A percentile compares a stretch with the other conserved stretches of the same genome.
Evolutionary conservation across 2,113 vertebrate genomes (phyloP).

Genomic region (Bufo gargarizans): DNA sequence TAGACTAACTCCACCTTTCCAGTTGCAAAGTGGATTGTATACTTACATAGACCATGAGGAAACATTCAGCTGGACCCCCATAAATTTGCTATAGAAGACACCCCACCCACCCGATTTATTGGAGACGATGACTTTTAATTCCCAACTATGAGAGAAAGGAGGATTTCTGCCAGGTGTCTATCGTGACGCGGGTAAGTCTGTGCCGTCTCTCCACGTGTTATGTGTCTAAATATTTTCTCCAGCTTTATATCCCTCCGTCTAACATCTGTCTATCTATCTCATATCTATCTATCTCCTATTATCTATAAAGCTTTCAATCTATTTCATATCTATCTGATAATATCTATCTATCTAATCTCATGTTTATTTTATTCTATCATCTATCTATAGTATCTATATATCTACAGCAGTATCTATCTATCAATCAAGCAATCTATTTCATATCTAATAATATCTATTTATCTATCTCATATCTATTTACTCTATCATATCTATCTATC

Average conservation of each 20-base stretch:
- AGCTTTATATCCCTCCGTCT: neutral
- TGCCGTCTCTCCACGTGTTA: neutral
- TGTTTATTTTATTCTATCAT: neutral
- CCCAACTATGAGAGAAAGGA: neutral
- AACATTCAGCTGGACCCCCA: neutral
- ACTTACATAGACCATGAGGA: conserved; percentile 8
- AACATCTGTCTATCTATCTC: neutral
- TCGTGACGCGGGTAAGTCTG: conserved; percentile 29
- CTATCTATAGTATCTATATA: neutral
- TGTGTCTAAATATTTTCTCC: neutral
- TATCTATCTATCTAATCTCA: neutral
- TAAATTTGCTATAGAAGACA: neutral
- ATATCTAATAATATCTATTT: too few relatives aligned
- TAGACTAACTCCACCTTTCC: conserved; percentile 51
- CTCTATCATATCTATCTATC: conserved; percentile 19
- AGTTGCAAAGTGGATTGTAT: conserved; percentile 30
- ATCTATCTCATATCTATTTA: too few relatives aligned
- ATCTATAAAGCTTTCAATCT: too few relatives aligned
- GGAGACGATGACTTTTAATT: neutral
- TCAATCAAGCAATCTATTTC: too few relatives aligned
- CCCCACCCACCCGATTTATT: neutral
- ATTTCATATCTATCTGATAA: neutral
- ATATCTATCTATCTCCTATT: neutral
- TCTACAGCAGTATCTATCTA: conserved; percentile 23
- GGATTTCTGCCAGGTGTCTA: neutral